Evolutionary conservation across 2,797 vertebrate genomes (phyloP).

Genomic region (Danionella dracula): DNA sequence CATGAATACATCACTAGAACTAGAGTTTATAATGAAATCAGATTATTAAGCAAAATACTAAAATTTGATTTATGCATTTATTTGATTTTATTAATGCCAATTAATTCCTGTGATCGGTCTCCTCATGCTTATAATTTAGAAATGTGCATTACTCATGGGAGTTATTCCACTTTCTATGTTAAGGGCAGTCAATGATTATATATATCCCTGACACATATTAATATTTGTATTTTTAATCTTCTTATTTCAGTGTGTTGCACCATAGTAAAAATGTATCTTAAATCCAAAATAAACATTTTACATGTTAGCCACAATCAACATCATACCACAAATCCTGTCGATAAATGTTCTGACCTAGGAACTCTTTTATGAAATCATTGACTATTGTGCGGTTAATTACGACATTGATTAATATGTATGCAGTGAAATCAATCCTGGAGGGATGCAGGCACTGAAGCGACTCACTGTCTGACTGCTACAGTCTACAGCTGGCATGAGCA

Average conservation of each 20-base stretch:
- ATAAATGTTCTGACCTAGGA: neutral
- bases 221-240: too few relatives aligned
- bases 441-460: neutral
- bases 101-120: neutral
- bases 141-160: neutral
- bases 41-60: too few relatives aligned
- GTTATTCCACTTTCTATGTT: neutral
- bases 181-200: neutral
- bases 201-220: neutral
- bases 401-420: conserved; percentile 7
- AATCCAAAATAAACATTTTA: too few relatives aligned
- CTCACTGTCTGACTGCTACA: neutral
- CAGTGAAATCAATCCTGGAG: neutral
- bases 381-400: conserved; percentile 3
- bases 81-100: neutral
- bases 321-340: neutral
- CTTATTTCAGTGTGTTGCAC: too few relatives aligned
- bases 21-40: too few relatives aligned
- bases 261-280: too few relatives aligned
- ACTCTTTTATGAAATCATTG: neutral
- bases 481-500: neutral
- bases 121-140: neutral
- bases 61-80: too few relatives aligned
- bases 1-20: too few relatives aligned
- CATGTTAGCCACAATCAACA: neutral